Percentiles rank a stretch among this genome's conserved stretches.
phyloP scores from a whole-genome alignment of 2,888 invertebrate genomes.

The Zygothrica quintamaculata region DNA sequence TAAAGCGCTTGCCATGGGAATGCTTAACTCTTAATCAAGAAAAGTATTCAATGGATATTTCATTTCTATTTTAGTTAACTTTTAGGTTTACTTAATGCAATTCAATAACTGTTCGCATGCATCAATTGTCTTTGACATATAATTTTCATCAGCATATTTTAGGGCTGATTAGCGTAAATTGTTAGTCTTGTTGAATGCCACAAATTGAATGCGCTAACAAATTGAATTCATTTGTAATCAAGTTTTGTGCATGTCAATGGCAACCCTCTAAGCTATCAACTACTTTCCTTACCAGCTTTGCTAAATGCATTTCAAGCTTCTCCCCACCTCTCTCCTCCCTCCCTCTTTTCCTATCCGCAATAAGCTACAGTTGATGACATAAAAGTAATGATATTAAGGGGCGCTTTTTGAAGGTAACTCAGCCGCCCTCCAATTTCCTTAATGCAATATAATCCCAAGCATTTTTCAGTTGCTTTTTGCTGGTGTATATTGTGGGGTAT shows the following conservation, averaged over 20 bases:
- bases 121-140: no score
- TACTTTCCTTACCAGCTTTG: constrained; percentile 6
- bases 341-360: no score
- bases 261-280: not conserved
- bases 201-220: constrained; percentile 11
- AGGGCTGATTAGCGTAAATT: constrained; percentile 21
- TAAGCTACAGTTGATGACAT: constrained; percentile 55
- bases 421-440: constrained; percentile 50
- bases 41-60: no score
- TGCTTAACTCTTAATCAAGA: no score
- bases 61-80: no score
- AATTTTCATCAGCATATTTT: constrained; percentile 21
- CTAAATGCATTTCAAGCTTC: constrained; percentile 39
- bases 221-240: constrained; percentile 50
- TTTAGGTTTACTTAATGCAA: no score
- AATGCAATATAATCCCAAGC: constrained; percentile 53
- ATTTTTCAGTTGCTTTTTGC: no score
- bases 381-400: constrained; percentile 55
- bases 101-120: no score
- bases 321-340: no score
- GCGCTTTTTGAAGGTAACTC: constrained; percentile 40
- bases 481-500: no score
- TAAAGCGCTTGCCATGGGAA: no score
- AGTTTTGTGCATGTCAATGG: no score
- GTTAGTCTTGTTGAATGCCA: constrained; percentile 19